Evolutionary conservation across 2,888 invertebrate genomes (phyloP).

Genomic region (Tenthredo amoena): DNA sequence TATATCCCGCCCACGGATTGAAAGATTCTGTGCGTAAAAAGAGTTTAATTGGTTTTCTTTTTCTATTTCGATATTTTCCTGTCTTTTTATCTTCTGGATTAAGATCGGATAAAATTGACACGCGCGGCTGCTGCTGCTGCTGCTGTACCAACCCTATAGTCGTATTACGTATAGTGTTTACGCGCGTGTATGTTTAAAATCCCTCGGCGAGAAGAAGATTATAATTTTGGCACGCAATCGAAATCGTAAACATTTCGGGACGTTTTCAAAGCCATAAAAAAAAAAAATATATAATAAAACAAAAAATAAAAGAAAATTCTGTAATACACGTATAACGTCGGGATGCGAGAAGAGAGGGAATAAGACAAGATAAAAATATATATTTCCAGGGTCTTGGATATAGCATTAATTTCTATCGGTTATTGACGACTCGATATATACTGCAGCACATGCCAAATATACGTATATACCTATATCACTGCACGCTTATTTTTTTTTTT

Average conservation of each 20-base stretch:
- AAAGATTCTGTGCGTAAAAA: neutral
- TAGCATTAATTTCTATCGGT: neutral
- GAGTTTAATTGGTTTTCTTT: neutral
- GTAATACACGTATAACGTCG: neutral
- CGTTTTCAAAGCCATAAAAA: neutral
- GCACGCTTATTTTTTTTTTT: neutral
- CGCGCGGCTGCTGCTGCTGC: neutral
- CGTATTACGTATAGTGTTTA: neutral
- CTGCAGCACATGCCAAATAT: neutral
- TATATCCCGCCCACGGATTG: neutral
- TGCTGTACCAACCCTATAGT: neutral
- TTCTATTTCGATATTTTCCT: neutral
- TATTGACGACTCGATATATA: neutral
- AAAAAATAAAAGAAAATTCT: neutral
- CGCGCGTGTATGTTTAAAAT: neutral
- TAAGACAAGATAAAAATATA: neutral
- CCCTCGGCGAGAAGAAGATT: neutral
- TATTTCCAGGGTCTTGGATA: neutral
- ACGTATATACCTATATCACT: neutral
- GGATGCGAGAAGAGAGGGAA: neutral
- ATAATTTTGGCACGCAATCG: conserved; percentile 7
- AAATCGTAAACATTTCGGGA: neutral
- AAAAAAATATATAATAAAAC: neutral
- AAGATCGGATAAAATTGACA: conserved; percentile 24
- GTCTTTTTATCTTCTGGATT: neutral